phyloP scores from a whole-genome alignment of 2,888 invertebrate species.

The Eristalis intricaria region DNA sequence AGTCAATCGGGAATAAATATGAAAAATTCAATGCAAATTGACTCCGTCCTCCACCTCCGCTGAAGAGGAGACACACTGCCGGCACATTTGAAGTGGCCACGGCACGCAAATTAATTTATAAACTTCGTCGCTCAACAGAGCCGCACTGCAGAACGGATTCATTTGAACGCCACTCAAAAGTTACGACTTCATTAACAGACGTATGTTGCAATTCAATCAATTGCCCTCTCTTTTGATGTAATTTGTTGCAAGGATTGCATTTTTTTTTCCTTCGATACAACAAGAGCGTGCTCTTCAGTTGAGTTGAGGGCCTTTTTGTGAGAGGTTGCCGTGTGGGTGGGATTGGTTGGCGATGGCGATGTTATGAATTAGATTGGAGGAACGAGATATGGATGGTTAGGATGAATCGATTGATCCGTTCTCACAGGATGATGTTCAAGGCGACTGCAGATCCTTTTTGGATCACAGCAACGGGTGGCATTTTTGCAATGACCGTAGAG shows the following conservation, averaged over 20 bases:
- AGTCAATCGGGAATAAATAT: slow-evolving; percentile 1
- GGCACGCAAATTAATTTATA: slow-evolving; percentile 31
- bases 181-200: slow-evolving; percentile 45
- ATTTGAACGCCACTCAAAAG: slow-evolving; percentile 40
- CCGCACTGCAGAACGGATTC: neutral
- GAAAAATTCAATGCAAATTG: slow-evolving; percentile 14
- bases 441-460: no score
- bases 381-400: no score
- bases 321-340: neutral
- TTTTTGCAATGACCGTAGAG: no score
- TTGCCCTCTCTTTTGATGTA: slow-evolving; percentile 21
- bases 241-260: slow-evolving; percentile 2
- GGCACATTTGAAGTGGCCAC: neutral
- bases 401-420: no score
- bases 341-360: neutral
- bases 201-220: slow-evolving; percentile 41
- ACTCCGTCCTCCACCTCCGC: neutral
- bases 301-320: neutral
- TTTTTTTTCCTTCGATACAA: neutral
- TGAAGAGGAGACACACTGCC: neutral
- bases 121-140: slow-evolving; percentile 7
- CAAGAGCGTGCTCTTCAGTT: neutral
- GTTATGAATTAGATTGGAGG: no score
- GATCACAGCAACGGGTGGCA: no score
- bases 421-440: no score